Conservation (phyloP, 2,888 invertebrate species). For the Malacosoma neustria region DNA sequence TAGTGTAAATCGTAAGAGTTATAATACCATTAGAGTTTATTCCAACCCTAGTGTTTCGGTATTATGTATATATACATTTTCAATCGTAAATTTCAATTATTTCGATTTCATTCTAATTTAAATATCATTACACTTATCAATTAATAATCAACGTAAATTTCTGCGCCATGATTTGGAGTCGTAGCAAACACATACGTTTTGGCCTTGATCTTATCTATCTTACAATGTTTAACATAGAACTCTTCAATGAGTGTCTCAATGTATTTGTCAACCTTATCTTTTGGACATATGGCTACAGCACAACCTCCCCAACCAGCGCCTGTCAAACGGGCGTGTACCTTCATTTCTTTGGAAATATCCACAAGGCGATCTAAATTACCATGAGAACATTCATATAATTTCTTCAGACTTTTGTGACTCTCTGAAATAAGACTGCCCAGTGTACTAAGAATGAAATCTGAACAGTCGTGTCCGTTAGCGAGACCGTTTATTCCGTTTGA, state of each 20-base stretch:
- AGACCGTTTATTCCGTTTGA: constrained; percentile 26
- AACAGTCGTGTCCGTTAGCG: constrained; percentile 14
- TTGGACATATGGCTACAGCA: constrained; percentile 87
- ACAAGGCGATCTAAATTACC: constrained; percentile 89
- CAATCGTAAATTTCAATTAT: too few species aligned
- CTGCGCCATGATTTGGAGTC: constrained; percentile 79
- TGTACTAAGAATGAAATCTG: constrained; percentile 47
- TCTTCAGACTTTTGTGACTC: constrained; percentile 90
- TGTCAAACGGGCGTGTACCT: constrained; percentile 92
- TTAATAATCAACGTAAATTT: constrained; percentile 48
- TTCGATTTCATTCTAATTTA: too few species aligned
- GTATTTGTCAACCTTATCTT: constrained; percentile 78
- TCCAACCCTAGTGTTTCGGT: too few species aligned
- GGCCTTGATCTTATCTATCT: constrained; percentile 66
- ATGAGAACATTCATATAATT: constrained; percentile 95
- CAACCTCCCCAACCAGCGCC: constrained; percentile 99
- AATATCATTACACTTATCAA: background rate
- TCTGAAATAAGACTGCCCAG: constrained; percentile 90
- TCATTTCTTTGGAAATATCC: constrained; percentile 78
- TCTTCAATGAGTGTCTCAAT: constrained; percentile 79
- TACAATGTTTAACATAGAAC: constrained; percentile 78
- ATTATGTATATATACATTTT: too few species aligned
- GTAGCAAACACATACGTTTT: constrained; percentile 83
- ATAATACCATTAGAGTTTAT: too few species aligned
- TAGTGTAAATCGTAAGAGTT: too few species aligned